phyloP scores from a whole-genome alignment of 2,888 invertebrate genomes.

The Agapostemon virescens region DNA sequence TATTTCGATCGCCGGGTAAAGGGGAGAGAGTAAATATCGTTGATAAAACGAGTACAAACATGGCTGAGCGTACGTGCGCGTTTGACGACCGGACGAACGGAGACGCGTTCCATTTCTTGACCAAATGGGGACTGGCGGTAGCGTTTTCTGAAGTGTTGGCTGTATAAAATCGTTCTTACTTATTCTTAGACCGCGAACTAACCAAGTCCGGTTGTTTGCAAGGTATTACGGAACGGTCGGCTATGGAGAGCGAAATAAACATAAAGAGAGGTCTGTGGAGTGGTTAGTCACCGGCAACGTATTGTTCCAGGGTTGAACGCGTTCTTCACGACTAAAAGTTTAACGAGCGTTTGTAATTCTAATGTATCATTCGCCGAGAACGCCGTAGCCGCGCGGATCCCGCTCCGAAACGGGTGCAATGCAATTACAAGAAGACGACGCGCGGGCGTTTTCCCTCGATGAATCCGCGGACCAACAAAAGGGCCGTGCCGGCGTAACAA shows the following conservation, averaged over 20 bases:
- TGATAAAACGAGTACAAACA: not conserved
- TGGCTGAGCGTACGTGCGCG: not conserved
- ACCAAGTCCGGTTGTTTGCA: slow-evolving; percentile 1
- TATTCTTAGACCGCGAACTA: not conserved
- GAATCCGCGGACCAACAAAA: slow-evolving; percentile 14
- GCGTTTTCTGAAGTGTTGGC: not conserved
- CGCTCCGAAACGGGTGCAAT: not conserved
- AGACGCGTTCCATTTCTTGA: not conserved
- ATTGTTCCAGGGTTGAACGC: slow-evolving; percentile 39
- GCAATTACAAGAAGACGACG: slow-evolving; percentile 2
- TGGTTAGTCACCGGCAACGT: slow-evolving; percentile 27
- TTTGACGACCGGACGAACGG: not conserved
- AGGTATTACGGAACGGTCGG: not conserved
- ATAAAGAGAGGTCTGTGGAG: not conserved
- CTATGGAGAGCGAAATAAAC: slow-evolving; percentile 1
- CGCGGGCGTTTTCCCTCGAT: not conserved
- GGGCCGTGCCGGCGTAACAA: not conserved
- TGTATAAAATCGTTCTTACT: slow-evolving; percentile 5
- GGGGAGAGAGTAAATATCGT: not conserved
- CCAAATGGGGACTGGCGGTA: not conserved
- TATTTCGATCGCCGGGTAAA: not conserved
- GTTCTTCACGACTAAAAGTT: slow-evolving; percentile 24
- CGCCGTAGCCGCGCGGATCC: not conserved
- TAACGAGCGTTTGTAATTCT: slow-evolving; percentile 39
- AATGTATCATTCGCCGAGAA: slow-evolving; percentile 13